Conservation (phyloP, 37 sponge, comb jelly and placozoan genomes). For the Beroe forskalii region DNA sequence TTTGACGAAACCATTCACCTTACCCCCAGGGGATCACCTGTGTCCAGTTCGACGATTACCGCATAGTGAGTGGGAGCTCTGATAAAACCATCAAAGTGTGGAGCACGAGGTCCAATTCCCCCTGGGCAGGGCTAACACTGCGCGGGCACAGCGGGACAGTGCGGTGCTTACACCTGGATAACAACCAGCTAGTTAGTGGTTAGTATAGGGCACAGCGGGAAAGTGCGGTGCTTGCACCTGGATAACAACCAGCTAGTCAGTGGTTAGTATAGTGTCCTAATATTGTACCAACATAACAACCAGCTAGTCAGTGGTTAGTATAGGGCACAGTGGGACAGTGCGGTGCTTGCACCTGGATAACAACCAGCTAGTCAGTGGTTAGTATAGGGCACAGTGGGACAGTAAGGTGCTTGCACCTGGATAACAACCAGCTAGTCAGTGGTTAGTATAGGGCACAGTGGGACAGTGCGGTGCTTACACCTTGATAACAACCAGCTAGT, state of each 20-base stretch:
- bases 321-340: background rate
- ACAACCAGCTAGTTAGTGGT: slow-evolving; percentile 88
- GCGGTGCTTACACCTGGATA: slow-evolving; percentile 85
- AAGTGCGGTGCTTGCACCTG: background rate
- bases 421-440: background rate
- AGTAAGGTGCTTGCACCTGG: background rate
- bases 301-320: background rate
- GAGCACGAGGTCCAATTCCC: slow-evolving; percentile 75
- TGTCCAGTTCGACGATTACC: slow-evolving; percentile 91
- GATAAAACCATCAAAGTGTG: slow-evolving; percentile 91
- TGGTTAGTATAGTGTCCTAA: background rate
- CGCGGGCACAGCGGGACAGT: slow-evolving; percentile 94
- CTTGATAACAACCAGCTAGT: background rate
- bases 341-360: background rate
- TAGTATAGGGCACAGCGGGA: background rate
- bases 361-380: background rate
- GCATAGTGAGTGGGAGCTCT: slow-evolving; percentile 94
- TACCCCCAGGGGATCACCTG: slow-evolving; percentile 86
- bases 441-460: too few relatives aligned
- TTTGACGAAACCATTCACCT: too few relatives aligned
- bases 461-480: background rate
- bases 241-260: background rate
- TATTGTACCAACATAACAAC: background rate
- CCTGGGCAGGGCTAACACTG: slow-evolving; percentile 92
- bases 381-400: too few relatives aligned